Base-by-base conservation (phyloP, 2,797 vertebrate genomes). In the Sylvilagus floridanus region DNA sequence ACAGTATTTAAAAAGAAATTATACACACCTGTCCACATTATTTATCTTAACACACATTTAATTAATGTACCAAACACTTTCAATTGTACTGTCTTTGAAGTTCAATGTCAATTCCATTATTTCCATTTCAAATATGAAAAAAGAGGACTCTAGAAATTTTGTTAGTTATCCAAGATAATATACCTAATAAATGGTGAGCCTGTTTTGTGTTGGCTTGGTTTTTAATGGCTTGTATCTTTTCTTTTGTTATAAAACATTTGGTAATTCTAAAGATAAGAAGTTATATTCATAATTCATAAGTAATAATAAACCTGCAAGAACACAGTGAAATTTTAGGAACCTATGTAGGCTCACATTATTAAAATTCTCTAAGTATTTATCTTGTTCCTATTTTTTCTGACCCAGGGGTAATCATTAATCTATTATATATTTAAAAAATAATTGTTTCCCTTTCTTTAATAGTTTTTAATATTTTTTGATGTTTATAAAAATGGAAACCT, bases 281-380 rank as follows among this genome's bases (percentile, higher is more conserved):
- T 52, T 76, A 32, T 22, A 82, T 66, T 85, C 78, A 75, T 65
- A 79, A 65, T 32, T 89, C 84, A 35, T 8, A 81, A 88, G 71
- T 4, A 5, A 30, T 69, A 69, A 81, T 75, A 78, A 66, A 50
- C 37, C 26, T 1, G 42, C 42, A 47, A 47, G 42, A 47, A 47
- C 42, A 47, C 42, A 47, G 42, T 47, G 42, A 47, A 47, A 47
- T 47, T 47, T 47, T 47, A 47, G 42, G 8, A 47, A 47, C 42
- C 8, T 47, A 47, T 7, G 8, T 47, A 47, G 42, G 6, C 24
- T 84, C 26, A 47, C 19, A 21, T 10, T 87, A 22, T 35, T 72
- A 28, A 90, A 62, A 17, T 90, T 83, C 22, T 84, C n/a, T 86
- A n/a, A 72, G 37, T 83, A 65, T 13, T 83, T 92, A 42, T 37